phyloP scores from a whole-genome alignment of 1,140 invertebrate species.

The Littorina saxatilis region DNA sequence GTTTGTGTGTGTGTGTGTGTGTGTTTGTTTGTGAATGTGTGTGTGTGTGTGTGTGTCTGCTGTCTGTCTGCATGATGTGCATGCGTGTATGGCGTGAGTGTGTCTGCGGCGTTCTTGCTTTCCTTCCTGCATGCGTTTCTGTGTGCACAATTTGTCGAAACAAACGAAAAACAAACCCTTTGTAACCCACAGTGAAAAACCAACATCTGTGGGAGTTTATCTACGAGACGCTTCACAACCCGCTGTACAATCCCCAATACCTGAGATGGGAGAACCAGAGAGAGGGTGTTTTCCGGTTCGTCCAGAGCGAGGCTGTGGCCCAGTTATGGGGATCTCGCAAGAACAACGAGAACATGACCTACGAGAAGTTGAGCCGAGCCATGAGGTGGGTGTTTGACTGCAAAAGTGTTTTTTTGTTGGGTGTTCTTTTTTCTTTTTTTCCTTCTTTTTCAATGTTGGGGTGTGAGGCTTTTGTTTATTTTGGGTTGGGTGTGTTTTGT shows the following conservation, averaged over 20 bases:
- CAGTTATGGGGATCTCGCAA: constrained; percentile 91
- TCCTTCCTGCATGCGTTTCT: too few species aligned
- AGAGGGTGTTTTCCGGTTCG: constrained; percentile 90
- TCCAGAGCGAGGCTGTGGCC: constrained; percentile 91
- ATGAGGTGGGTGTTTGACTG: constrained; percentile 83
- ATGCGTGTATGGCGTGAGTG: too few species aligned
- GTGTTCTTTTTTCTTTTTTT: not conserved
- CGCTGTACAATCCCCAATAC: constrained; percentile 67
- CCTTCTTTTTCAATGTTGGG: too few species aligned
- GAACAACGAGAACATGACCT: constrained; percentile 94
- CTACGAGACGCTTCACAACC: constrained; percentile 69
- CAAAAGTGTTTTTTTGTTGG: not conserved
- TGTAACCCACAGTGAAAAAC: constrained; percentile 66
- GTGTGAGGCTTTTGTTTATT: too few species aligned
- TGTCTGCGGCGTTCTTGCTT: too few species aligned
- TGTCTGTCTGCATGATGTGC: too few species aligned
- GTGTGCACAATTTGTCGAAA: too few species aligned
- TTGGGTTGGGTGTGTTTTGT: too few species aligned
- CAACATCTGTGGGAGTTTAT: constrained; percentile 74
- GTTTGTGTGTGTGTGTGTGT: too few species aligned
- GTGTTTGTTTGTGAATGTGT: too few species aligned
- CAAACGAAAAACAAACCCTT: too few species aligned
- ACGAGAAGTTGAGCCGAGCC: constrained; percentile 94
- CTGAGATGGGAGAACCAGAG: constrained; percentile 92
- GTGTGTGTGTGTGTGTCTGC: too few species aligned